These are phyloP conservation scores for Boloria selene DNA, from an alignment of 2,888 invertebrate species.

Conservation along the genomic window DNA sequence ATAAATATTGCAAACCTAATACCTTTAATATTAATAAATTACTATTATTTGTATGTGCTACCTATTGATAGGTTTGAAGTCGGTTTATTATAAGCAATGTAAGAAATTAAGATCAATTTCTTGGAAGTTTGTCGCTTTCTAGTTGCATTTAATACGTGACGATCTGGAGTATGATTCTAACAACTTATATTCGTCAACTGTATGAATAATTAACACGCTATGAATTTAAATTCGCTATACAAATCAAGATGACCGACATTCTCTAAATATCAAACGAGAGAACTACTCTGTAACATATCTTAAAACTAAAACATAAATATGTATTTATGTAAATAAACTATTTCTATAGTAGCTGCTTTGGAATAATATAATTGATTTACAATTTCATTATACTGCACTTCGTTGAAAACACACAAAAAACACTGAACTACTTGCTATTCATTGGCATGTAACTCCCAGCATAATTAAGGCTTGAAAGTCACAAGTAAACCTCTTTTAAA, in stretches of 20 bases:
- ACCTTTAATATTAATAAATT: too few species aligned
- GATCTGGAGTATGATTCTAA: neutral
- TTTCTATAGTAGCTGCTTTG: neutral
- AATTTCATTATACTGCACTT: neutral
- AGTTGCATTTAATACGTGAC: constrained; percentile 15
- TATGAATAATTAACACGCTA: constrained; percentile 2
- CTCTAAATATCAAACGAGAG: too few species aligned
- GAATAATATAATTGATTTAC: neutral
- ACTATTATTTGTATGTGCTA: too few species aligned
- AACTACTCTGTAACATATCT: too few species aligned
- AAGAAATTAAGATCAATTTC: constrained; percentile 5
- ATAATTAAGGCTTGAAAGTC: constrained; percentile 9
- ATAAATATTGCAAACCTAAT: too few species aligned
- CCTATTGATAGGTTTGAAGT: too few species aligned
- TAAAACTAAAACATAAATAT: too few species aligned
- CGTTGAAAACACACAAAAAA: constrained; percentile 10
- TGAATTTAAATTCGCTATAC: neutral
- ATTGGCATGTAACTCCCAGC: constrained; percentile 10
- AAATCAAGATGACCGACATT: too few species aligned
- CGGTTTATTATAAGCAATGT: neutral
- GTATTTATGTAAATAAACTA: neutral
- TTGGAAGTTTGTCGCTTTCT: constrained; percentile 7
- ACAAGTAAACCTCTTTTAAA: constrained; percentile 3
- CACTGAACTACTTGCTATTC: neutral
- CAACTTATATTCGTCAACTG: neutral